phyloP scores from a whole-genome alignment of 2,113 vertebrate species.

The Malurus cyaneus region DNA sequence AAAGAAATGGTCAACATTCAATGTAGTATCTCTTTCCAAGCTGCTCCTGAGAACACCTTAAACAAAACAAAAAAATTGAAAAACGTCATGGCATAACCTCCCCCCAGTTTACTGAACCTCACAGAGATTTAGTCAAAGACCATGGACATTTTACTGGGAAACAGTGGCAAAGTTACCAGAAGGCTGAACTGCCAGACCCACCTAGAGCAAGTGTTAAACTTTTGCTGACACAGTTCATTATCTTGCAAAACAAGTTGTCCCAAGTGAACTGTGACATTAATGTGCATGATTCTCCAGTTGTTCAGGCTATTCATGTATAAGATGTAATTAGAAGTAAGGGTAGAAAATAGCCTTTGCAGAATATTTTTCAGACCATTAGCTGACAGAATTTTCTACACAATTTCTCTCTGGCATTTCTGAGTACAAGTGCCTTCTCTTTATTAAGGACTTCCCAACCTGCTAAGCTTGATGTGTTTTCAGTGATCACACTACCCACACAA shows the following conservation, averaged over 20 bases:
- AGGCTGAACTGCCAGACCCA: not conserved
- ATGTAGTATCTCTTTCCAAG: not conserved
- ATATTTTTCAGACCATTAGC: constrained; percentile 66
- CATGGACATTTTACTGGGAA: not conserved
- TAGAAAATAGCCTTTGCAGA: constrained; percentile 61
- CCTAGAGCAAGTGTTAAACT: not conserved
- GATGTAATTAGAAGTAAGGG: constrained; percentile 53
- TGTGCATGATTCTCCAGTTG: constrained; percentile 7
- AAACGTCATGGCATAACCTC: not conserved
- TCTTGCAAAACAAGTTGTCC: constrained; percentile 52
- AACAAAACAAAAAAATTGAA: not conserved
- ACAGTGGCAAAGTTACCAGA: not conserved
- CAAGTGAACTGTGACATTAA: constrained; percentile 55
- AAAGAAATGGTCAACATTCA: not conserved
- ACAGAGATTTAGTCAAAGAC: not conserved
- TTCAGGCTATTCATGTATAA: constrained; percentile 47
- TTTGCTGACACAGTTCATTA: constrained; percentile 57
- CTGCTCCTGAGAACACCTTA: not conserved
- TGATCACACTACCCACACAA: not conserved
- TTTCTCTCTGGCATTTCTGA: constrained; percentile 49
- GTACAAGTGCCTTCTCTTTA: constrained; percentile 22
- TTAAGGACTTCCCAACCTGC: not conserved
- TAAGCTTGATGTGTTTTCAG: not conserved
- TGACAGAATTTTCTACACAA: constrained; percentile 64
- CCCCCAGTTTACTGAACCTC: not conserved